Base-by-base conservation (phyloP, 2,888 invertebrate genomes). In the Prenolepis imparis region DNA sequence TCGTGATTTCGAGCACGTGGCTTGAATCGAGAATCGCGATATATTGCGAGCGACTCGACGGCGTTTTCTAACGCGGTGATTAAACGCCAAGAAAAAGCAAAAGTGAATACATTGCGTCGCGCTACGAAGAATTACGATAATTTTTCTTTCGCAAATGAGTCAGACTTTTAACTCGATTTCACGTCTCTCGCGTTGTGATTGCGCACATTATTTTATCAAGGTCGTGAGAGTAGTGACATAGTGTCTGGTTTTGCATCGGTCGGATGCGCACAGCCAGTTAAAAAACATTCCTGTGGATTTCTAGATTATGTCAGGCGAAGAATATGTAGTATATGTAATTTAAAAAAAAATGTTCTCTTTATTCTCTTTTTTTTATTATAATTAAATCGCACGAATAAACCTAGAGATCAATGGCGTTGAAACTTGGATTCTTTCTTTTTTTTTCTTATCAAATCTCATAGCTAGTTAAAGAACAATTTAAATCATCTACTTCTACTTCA, bases 1-100 rank as follows among this genome's bases (percentile, higher is more conserved):
- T 44, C 59, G 70, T 36, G 78, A 70, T 21, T 75, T 52, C 59
- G 24, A 44, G n/a, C 82, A 82, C 82, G 82, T 82, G 82, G 36
- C 36, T n/a, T n/a, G 82, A 75, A 75, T 82, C 12, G n/a, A 6
- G 21, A 82, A 82, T 82, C 24, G 59, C 36, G 36, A 28, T 28
- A 28, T 21, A 9, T n/a, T 61, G 24, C 32, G 44, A 36, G 44
- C 12, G 52, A 55, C 63, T 24, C 57, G 28, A 32, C 32, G 39
- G 36, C 24, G 18, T 70, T 80, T 70, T 59, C n/a, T 36, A 67
- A 67, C 55, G 55, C 55, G 57, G 24, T 24, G 12, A 24, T 55
- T 41, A 28, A 78, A 28, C 6, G 24, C 4, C 15, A 68, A 68
- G 24, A 68, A 57, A 52, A 41, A 68, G 21, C n/a, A 18, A 68